A percentile compares a stretch with the other conserved stretches of the same genome.
Conservation (phyloP, 64 coral and sea anemone genomes). For the Porites australiensis region DNA sequence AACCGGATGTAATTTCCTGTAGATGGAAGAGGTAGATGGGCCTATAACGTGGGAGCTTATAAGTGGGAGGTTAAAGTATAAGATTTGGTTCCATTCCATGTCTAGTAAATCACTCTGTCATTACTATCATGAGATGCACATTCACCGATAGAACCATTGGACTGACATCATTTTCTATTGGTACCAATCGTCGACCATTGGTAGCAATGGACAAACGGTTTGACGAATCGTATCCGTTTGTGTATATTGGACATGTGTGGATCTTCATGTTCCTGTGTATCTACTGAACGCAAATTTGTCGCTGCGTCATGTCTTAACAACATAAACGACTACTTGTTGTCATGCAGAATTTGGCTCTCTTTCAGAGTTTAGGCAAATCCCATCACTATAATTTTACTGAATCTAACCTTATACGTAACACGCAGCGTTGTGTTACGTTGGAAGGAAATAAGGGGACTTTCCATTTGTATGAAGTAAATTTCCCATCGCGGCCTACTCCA, state of each 20-base stretch:
- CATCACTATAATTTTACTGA: not conserved
- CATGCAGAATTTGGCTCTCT: not conserved
- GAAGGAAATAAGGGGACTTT: slow-evolving; percentile 32
- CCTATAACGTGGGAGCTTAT: too few relatives aligned
- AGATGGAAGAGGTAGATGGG: too few relatives aligned
- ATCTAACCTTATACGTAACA: slow-evolving; percentile 31
- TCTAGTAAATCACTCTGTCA: too few relatives aligned
- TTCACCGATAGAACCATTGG: too few relatives aligned
- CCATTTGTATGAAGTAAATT: slow-evolving; percentile 54
- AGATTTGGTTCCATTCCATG: too few relatives aligned
- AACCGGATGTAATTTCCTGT: too few relatives aligned
- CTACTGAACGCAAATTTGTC: not conserved
- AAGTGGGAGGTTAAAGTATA: too few relatives aligned
- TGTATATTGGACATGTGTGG: not conserved
- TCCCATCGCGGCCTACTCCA: not conserved
- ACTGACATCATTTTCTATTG: too few relatives aligned
- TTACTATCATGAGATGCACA: too few relatives aligned
- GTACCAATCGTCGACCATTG: too few relatives aligned
- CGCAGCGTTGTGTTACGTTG: slow-evolving; percentile 26
- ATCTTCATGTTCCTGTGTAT: not conserved
- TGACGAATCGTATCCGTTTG: too few relatives aligned
- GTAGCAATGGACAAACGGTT: too few relatives aligned
- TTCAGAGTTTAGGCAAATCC: not conserved
- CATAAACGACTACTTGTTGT: not conserved
- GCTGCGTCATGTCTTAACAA: not conserved